These are phyloP conservation scores for Drosophila neutralis DNA, from an alignment of 2,888 invertebrate genomes.

Conservation along the genomic window DNA sequence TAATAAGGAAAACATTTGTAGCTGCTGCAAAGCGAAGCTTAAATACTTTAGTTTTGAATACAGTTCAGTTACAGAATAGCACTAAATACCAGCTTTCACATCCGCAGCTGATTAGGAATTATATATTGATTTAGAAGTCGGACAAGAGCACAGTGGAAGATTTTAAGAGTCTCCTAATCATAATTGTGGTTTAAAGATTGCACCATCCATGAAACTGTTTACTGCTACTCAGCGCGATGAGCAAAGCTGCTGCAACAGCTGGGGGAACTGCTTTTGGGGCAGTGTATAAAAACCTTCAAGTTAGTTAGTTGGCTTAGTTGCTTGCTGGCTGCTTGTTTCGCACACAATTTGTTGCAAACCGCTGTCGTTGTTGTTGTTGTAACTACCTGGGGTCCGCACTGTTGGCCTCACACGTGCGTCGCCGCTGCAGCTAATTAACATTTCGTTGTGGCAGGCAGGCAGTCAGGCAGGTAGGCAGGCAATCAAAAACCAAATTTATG, in stretches of 20 bases:
- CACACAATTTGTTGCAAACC: constrained; percentile 51
- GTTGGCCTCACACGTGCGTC: constrained; percentile 41
- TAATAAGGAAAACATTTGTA: background rate
- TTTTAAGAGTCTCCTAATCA: background rate
- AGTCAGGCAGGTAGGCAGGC: constrained; percentile 28
- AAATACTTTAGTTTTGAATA: constrained; percentile 13
- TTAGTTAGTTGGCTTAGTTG: constrained; percentile 39
- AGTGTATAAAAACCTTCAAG: constrained; percentile 34
- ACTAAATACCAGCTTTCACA: background rate
- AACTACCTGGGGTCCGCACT: constrained; percentile 24
- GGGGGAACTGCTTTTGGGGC: background rate
- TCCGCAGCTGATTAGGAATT: background rate
- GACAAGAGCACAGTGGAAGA: background rate
- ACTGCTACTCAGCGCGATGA: too few species aligned
- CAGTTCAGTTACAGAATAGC: background rate
- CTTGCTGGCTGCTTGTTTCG: constrained; percentile 32
- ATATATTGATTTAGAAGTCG: background rate
- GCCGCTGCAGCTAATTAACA: constrained; percentile 58
- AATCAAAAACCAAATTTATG: constrained; percentile 68
- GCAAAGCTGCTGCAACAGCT: background rate
- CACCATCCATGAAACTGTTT: background rate
- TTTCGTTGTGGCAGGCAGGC: constrained; percentile 36
- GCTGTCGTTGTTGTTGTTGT: background rate
- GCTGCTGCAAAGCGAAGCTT: constrained; percentile 18
- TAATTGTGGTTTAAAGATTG: background rate